Evolutionary conservation across 1,140 invertebrate genomes (phyloP).

Genomic region (Drosophila lacertosa): DNA sequence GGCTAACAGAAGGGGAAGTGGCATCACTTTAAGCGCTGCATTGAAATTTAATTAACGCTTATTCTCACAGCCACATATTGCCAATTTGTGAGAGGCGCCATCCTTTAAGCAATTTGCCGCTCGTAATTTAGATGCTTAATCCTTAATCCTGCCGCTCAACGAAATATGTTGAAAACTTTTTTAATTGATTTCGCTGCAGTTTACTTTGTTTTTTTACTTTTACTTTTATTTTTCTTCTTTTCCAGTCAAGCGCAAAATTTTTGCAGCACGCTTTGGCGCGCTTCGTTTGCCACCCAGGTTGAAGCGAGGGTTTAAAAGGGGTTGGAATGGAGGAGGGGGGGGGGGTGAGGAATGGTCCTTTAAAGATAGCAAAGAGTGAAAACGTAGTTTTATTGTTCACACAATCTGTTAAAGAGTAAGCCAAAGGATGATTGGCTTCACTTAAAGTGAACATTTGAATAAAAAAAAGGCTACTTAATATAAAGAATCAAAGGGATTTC

Average conservation of each 20-base stretch:
- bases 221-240: constrained; percentile 40
- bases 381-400: neutral
- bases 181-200: constrained; percentile 70
- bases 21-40: constrained; percentile 34
- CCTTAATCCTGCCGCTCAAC: constrained; percentile 43
- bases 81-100: constrained; percentile 18
- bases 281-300: neutral
- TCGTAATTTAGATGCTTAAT: constrained; percentile 68
- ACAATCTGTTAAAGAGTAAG: neutral
- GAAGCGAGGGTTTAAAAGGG: neutral
- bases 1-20: too few species aligned
- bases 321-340: neutral
- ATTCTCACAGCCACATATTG: constrained; percentile 34
- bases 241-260: constrained; percentile 42
- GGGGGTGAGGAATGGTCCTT: constrained; percentile 2
- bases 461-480: too few species aligned
- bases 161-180: constrained; percentile 61
- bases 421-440: too few species aligned
- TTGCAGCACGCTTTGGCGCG: constrained; percentile 59
- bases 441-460: too few species aligned
- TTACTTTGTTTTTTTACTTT: constrained; percentile 25
- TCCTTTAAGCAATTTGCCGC: constrained; percentile 17
- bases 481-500: too few species aligned
- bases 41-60: constrained; percentile 65
- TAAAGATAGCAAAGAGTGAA: constrained; percentile 6